phyloP scores from a whole-genome alignment of 2,888 invertebrate genomes.

The Pherbina coryleti region DNA sequence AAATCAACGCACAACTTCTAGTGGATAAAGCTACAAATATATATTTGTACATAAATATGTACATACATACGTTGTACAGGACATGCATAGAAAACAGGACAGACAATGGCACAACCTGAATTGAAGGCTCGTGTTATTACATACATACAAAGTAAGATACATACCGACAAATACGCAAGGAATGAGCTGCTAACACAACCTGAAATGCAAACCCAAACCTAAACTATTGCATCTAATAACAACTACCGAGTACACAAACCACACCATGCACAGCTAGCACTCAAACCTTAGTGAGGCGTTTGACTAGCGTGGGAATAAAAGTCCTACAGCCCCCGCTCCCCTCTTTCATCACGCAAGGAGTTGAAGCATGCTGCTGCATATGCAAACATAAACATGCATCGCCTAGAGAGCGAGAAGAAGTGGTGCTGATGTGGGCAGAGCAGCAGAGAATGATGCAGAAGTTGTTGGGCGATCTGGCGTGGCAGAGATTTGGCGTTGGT shows the following conservation, averaged over 20 bases:
- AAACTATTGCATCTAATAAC: not conserved
- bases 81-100: not conserved
- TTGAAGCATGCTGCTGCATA: too few species aligned
- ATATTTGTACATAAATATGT: not conserved
- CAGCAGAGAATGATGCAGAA: not conserved
- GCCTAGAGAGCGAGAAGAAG: not conserved
- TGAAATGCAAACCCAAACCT: not conserved
- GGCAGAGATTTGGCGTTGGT: not conserved
- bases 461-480: not conserved
- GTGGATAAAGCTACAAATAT: not conserved
- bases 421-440: not conserved
- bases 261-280: too few species aligned
- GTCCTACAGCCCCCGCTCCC: too few species aligned
- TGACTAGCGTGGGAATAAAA: too few species aligned
- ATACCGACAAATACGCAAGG: not conserved
- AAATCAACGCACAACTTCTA: not conserved
- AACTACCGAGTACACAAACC: conserved; percentile 11
- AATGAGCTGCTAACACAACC: not conserved
- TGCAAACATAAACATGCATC: not conserved
- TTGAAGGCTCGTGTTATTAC: not conserved
- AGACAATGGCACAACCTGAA: not conserved
- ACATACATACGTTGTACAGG: not conserved
- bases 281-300: not conserved
- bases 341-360: too few species aligned
- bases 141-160: not conserved